Evolutionary conservation across 2,113 vertebrate genomes (phyloP).

Genomic region (Corapipo altera): DNA sequence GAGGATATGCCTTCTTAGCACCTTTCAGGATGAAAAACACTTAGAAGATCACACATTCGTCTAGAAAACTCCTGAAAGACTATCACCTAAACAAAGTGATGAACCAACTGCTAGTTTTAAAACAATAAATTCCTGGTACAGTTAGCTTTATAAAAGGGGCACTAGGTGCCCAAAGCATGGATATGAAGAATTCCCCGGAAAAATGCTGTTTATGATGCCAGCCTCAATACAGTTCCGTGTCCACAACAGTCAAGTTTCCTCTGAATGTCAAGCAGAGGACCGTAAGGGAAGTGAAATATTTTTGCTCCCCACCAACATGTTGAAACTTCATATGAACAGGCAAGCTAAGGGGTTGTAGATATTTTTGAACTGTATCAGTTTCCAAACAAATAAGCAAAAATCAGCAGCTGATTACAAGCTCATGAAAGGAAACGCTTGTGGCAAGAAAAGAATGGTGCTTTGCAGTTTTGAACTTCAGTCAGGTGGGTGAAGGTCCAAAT

Average conservation of each 20-base stretch:
- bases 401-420: neutral
- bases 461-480: neutral
- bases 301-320: neutral
- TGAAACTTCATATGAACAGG: conserved; percentile 5
- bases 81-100: neutral
- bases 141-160: neutral
- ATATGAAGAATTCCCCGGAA: neutral
- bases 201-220: neutral
- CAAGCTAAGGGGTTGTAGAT: neutral
- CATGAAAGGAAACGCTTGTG: neutral
- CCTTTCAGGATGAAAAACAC: neutral
- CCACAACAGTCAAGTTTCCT: neutral
- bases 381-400: neutral
- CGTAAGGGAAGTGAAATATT: neutral
- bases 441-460: neutral
- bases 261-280: neutral
- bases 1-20: neutral
- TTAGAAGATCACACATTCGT: neutral
- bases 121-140: neutral
- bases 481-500: neutral
- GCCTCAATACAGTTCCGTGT: neutral
- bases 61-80: neutral
- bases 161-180: neutral
- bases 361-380: neutral
- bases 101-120: neutral